phyloP scores from a whole-genome alignment of 2,888 invertebrate genomes.

The Masnerella sp. region DNA sequence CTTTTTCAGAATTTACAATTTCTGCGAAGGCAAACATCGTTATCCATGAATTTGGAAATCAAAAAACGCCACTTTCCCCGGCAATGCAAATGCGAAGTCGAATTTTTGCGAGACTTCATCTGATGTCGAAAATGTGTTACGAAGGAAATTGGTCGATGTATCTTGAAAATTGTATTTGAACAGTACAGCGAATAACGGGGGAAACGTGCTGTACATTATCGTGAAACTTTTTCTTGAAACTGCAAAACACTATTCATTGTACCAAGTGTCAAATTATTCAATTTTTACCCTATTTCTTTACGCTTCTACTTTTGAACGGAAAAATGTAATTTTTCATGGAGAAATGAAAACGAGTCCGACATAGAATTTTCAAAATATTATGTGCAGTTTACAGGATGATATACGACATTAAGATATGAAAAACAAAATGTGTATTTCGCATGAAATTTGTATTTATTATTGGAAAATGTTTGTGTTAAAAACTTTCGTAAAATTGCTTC shows the following conservation, averaged over 20 bases:
- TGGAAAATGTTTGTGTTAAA: too few relatives aligned
- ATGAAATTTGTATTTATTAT: background rate
- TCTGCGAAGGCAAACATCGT: constrained; percentile 2
- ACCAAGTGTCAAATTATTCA: constrained; percentile 4
- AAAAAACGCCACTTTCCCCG: constrained; percentile 26
- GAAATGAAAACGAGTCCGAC: too few relatives aligned
- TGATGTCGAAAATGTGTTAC: constrained; percentile 28
- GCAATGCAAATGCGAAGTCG: constrained; percentile 8
- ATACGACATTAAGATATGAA: too few relatives aligned
- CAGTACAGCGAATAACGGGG: constrained; percentile 12
- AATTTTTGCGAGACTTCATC: constrained; percentile 17
- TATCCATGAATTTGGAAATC: background rate
- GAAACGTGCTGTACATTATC: constrained; percentile 7
- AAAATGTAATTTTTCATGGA: too few relatives aligned
- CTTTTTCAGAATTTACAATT: constrained; percentile 1
- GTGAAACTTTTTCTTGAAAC: constrained; percentile 1
- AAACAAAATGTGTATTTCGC: background rate
- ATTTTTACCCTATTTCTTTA: background rate
- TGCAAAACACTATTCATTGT: constrained; percentile 11
- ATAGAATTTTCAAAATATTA: too few relatives aligned
- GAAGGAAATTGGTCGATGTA: constrained; percentile 19
- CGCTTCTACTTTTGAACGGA: background rate
- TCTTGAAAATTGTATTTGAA: constrained; percentile 33
- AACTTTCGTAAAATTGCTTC: background rate
- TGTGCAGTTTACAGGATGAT: too few relatives aligned